Conservation (phyloP, 1,140 invertebrate genomes). For the Pseudoatta argentina region DNA sequence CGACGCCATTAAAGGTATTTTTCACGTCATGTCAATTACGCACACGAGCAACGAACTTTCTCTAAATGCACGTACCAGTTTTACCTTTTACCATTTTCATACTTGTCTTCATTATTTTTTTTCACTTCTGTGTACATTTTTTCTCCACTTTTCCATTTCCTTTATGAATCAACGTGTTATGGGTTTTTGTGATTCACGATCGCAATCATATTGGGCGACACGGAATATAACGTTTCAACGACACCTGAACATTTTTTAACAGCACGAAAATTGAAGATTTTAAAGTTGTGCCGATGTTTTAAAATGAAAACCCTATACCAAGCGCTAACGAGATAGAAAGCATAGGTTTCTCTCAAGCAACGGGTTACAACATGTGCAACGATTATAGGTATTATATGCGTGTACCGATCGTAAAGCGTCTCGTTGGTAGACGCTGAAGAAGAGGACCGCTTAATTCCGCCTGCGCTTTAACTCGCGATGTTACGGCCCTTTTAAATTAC, state of each 20-base stretch:
- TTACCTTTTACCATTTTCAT: not conserved
- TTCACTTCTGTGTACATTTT: not conserved
- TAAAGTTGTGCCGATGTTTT: not conserved
- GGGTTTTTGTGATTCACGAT: not conserved
- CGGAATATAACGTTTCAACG: not conserved
- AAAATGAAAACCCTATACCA: conserved; percentile 6
- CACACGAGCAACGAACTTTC: conserved; percentile 47
- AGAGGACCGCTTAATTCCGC: conserved; percentile 53
- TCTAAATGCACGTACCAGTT: conserved; percentile 1
- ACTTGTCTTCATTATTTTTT: conserved; percentile 16
- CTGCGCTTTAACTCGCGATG: not conserved
- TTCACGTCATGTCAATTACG: conserved; percentile 56
- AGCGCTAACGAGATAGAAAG: conserved; percentile 60
- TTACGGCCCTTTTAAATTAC: conserved; percentile 6
- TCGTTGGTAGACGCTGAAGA: conserved; percentile 22
- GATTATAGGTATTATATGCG: conserved; percentile 61
- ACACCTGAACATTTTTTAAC: not conserved
- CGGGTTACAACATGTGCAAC: conserved; percentile 54
- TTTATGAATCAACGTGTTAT: not conserved
- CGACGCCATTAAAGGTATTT: conserved; percentile 57
- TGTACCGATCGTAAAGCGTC: conserved; percentile 53
- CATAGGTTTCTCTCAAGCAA: conserved; percentile 15
- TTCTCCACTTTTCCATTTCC: not conserved
- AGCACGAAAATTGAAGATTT: not conserved
- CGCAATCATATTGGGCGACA: not conserved